Evolutionary conservation across 2,113 vertebrate genomes (phyloP).

Genomic region (Rattus rattus): DNA sequence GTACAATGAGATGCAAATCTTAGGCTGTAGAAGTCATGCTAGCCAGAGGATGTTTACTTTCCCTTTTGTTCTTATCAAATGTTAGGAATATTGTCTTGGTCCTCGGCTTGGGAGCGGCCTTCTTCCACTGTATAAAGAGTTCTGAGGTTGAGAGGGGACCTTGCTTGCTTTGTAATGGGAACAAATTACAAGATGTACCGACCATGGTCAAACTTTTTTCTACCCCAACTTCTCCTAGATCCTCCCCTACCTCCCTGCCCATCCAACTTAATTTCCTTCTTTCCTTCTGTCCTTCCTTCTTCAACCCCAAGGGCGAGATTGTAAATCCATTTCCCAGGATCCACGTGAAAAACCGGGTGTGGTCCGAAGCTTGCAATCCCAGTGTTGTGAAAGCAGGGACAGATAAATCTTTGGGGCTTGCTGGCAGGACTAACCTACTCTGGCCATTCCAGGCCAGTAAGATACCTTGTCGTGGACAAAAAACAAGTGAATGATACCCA

Average conservation of each 20-base stretch:
- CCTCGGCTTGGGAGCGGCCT: neutral
- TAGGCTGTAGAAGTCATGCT: neutral
- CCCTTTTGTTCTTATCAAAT: constrained; percentile 40
- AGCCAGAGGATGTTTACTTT: neutral
- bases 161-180: constrained; percentile 11
- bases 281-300: neutral
- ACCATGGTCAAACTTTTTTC: no score
- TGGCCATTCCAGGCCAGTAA: neutral
- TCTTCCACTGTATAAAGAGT: neutral
- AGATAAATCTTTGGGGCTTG: neutral
- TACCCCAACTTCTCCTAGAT: no score
- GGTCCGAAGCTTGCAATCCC: neutral
- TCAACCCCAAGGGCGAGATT: neutral
- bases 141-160: neutral
- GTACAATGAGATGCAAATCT: constrained; percentile 16
- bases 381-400: neutral
- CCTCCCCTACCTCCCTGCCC: neutral
- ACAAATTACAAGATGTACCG: neutral
- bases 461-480: neutral
- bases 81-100: neutral
- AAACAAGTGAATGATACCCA: neutral
- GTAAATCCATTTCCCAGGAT: neutral
- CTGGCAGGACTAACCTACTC: neutral
- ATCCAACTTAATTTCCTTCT: constrained; percentile 7
- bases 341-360: neutral